Evolutionary conservation across 2,797 vertebrate species (phyloP), one percentile per base, ranked within the genome.

Genomic region (Leptodactylus fallax): DNA sequence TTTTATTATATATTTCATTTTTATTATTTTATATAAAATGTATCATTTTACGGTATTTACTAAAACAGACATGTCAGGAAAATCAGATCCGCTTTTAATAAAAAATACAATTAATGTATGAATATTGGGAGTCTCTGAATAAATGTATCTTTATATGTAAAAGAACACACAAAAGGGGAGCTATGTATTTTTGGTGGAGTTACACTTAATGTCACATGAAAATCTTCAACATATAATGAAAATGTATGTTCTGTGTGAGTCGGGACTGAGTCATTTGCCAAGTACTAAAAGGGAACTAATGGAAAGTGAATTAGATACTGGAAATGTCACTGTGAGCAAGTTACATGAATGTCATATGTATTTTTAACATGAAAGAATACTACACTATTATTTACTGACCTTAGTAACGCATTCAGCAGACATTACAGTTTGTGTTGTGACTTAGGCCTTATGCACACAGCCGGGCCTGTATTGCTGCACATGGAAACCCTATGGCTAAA

Each of bases 281-380:
- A 9, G 51, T 47, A 77, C 72, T 51, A 23, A 53, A 51, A 17
- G 36, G 21, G 21, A 17, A 83, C 53, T 83, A 72, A 83, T 83
- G 67, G 67, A 27, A 83, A 10, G 51, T 56, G 81, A 83, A 83
- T 83, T 72, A 83, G 63, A 83, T 83, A 27, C 51, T 83, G 25
- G 51, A 83, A 83, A 83, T 83, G 81, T 72, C 81, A 83, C 67
- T n/a, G 19, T 21, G 79, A 23, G 61, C 60, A 63, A 58, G 47
- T 72, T 49, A 83, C 53, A 58, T 58, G 51, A 83, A 83, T 71
- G 81, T 83, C 81, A 83, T 72, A 55, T 56, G 81, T 83, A 83
- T 72, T 83, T 83, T 72, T 83, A 83, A 58, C 81, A 58, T 72
- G 53, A 19, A 56, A n/a, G 36, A 58, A 71, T 14, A 56, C 51